These are phyloP conservation scores for Penaeus indicus DNA, from an alignment of 1,140 invertebrate genomes.

Conservation along the genomic window DNA sequence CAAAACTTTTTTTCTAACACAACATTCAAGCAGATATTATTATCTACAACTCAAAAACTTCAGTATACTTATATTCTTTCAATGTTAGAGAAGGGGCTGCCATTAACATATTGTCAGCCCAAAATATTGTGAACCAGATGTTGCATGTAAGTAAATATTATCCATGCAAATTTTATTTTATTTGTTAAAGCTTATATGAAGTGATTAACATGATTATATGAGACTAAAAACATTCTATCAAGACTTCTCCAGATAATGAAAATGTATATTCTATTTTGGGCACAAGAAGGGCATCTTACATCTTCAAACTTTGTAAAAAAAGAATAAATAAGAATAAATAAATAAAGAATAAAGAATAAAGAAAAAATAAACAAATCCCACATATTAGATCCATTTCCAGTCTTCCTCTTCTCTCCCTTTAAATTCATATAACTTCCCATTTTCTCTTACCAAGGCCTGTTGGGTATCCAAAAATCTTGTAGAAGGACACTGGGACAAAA, in stretches of 20 bases:
- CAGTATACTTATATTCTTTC: not conserved
- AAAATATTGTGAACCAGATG: no score
- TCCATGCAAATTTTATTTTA: no score
- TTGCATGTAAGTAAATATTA: no score
- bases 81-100: no score
- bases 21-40: not conserved
- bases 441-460: constrained; percentile 77
- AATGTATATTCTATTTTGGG: no score
- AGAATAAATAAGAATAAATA: no score
- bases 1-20: not conserved
- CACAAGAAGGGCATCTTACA: no score
- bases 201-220: not conserved
- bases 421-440: not conserved
- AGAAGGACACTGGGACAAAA: constrained; percentile 94
- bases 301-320: no score
- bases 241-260: no score
- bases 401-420: not conserved
- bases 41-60: not conserved
- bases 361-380: not conserved
- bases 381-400: not conserved
- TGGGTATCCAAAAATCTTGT: constrained; percentile 98
- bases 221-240: no score
- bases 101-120: no score
- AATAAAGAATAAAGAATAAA: no score
- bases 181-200: not conserved